Percentiles rank a stretch among this genome's conserved stretches.
phyloP scores from a whole-genome alignment of 2,888 invertebrate genomes.

The Hypolimnas misippus region DNA sequence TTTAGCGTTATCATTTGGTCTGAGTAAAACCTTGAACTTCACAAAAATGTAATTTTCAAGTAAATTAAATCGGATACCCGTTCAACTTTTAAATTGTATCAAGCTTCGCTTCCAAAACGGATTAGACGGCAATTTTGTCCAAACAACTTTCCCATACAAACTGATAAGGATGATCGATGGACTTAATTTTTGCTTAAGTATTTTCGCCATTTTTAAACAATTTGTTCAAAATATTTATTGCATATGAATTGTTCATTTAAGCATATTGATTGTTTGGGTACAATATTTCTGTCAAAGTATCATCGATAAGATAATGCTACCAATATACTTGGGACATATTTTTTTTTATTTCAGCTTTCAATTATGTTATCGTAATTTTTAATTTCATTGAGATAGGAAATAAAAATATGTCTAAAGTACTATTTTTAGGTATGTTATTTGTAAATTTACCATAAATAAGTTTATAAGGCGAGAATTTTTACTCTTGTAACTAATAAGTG shows the following conservation, averaged over 20 bases:
- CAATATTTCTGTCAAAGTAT: too few relatives aligned
- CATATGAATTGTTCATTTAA: too few relatives aligned
- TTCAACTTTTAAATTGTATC: constrained; percentile 32
- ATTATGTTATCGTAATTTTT: too few relatives aligned
- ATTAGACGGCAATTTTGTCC: constrained; percentile 33
- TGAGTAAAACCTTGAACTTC: neutral
- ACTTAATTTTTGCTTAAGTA: constrained; percentile 15
- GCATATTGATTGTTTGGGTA: too few relatives aligned
- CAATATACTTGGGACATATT: too few relatives aligned
- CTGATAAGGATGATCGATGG: constrained; percentile 27
- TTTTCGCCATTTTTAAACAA: neutral
- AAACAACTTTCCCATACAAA: constrained; percentile 28
- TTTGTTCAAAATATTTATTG: neutral
- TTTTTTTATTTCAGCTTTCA: too few relatives aligned
- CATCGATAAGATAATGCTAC: too few relatives aligned
- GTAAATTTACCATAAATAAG: too few relatives aligned
- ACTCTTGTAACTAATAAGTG: neutral
- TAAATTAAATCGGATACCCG: constrained; percentile 25
- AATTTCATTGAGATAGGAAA: too few relatives aligned
- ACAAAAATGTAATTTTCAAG: constrained; percentile 22
- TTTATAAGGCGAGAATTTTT: neutral
- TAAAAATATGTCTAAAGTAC: too few relatives aligned
- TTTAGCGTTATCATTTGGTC: neutral
- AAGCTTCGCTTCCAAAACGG: constrained; percentile 30
- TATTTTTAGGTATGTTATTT: too few relatives aligned